A percentile compares a stretch with the other conserved stretches of the same genome.
Evolutionary conservation across 2,113 vertebrate species (phyloP).

Genomic region (Podilymbus podiceps): DNA sequence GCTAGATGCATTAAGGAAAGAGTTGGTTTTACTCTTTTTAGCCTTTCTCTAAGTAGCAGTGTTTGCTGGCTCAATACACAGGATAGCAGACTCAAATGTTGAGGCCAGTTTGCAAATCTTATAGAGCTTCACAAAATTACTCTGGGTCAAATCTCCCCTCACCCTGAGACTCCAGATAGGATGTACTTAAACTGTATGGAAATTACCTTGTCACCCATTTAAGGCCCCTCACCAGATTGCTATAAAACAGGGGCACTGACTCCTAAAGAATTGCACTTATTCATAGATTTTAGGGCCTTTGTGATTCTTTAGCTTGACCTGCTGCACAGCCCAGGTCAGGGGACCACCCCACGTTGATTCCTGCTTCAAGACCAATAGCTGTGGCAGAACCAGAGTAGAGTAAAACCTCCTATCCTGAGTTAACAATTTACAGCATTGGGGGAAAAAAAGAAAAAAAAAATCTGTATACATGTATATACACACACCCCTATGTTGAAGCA

Average conservation of each 20-base stretch:
- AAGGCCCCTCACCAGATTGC: slow-evolving; percentile 28
- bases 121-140: background rate
- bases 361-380: background rate
- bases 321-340: slow-evolving; percentile 11
- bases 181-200: slow-evolving; percentile 6
- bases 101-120: background rate
- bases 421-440: background rate
- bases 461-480: too few species aligned
- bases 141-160: background rate
- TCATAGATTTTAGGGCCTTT: slow-evolving; percentile 53
- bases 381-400: background rate
- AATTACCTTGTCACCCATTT: slow-evolving; percentile 18
- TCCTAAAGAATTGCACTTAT: slow-evolving; percentile 47
- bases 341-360: background rate
- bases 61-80: background rate
- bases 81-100: background rate
- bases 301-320: slow-evolving; percentile 46
- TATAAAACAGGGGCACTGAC: slow-evolving; percentile 45
- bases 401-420: background rate
- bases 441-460: too few species aligned
- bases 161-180: background rate
- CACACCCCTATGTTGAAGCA: background rate
- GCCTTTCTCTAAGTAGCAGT: background rate
- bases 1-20: background rate
- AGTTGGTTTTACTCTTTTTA: background rate